A percentile compares a stretch with the other conserved stretches of the same genome.
phyloP scores from a whole-genome alignment of 2,888 invertebrate genomes.

The Deilephila porcellus region DNA sequence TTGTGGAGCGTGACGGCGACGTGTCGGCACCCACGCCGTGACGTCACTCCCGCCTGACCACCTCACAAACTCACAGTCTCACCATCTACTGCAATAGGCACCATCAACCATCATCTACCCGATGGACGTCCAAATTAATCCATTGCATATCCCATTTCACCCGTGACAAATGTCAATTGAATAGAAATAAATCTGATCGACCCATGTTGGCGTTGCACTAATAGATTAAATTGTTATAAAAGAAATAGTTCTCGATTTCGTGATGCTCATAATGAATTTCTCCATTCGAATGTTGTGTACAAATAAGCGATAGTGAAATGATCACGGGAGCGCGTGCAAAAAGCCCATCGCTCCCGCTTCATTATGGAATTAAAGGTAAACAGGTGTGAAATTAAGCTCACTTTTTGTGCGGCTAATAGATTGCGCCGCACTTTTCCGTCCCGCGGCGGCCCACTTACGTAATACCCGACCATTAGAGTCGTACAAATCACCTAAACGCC shows the following conservation, averaged over 20 bases:
- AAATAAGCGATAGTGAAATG: constrained; percentile 46
- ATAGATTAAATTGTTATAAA: constrained; percentile 29
- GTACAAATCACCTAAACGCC: constrained; percentile 77
- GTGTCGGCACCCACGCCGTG: constrained; percentile 81
- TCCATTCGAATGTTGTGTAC: constrained; percentile 45
- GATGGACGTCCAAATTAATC: constrained; percentile 8
- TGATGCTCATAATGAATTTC: constrained; percentile 51
- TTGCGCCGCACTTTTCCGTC: constrained; percentile 71
- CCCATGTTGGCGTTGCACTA: constrained; percentile 29
- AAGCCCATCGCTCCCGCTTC: constrained; percentile 68
- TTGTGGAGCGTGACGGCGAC: constrained; percentile 84
- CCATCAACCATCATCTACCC: neutral
- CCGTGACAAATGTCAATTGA: neutral
- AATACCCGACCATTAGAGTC: constrained; percentile 72
- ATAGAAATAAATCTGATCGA: neutral
- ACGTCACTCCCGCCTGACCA: constrained; percentile 65
- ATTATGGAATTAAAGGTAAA: constrained; percentile 81
- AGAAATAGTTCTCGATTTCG: constrained; percentile 43
- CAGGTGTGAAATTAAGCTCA: constrained; percentile 83
- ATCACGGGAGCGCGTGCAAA: constrained; percentile 65
- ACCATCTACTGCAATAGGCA: constrained; percentile 9
- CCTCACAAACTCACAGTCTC: constrained; percentile 23
- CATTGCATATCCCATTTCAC: neutral
- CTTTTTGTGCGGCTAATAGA: constrained; percentile 80
- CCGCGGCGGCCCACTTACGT: constrained; percentile 70